These are phyloP conservation scores for Drosophila nasuta DNA, from an alignment of 1,140 invertebrate genomes.

Conservation along the genomic window DNA sequence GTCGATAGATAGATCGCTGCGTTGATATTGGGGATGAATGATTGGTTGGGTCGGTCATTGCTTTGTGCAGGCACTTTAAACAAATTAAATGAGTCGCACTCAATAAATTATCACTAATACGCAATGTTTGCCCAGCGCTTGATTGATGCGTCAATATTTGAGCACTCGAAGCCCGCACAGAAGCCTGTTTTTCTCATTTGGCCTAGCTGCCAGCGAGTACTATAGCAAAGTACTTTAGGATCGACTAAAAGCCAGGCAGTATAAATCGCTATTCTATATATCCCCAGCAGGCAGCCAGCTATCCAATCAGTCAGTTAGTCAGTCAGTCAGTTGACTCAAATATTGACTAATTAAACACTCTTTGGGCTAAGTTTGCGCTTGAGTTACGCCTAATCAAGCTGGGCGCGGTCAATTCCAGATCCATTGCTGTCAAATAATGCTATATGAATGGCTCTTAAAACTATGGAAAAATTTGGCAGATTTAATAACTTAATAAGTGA, in stretches of 20 bases:
- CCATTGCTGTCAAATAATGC: not conserved
- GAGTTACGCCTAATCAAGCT: conserved; percentile 60
- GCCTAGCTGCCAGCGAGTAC: not conserved
- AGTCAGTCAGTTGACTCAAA: conserved; percentile 9
- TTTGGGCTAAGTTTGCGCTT: conserved; percentile 50
- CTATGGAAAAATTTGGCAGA: not conserved
- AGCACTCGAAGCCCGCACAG: conserved; percentile 56
- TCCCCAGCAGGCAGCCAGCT: not conserved
- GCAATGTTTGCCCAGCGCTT: conserved; percentile 67
- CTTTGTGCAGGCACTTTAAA: conserved; percentile 38
- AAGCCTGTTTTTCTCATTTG: conserved; percentile 45
- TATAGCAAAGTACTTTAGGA: conserved; percentile 16
- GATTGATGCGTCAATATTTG: conserved; percentile 80
- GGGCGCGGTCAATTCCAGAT: conserved; percentile 22
- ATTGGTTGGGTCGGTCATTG: conserved; percentile 5
- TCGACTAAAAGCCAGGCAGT: conserved; percentile 24
- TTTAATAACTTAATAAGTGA: not conserved
- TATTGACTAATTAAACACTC: conserved; percentile 66
- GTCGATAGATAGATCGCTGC: not conserved
- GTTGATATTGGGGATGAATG: too few species aligned
- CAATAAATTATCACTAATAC: conserved; percentile 80
- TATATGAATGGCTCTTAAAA: conserved; percentile 2
- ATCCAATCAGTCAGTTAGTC: not conserved
- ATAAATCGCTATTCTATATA: conserved; percentile 12
- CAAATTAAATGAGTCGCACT: conserved; percentile 68